Evolutionary conservation across 2,888 invertebrate genomes (phyloP).

Genomic region (Polyommatus iphigenia): DNA sequence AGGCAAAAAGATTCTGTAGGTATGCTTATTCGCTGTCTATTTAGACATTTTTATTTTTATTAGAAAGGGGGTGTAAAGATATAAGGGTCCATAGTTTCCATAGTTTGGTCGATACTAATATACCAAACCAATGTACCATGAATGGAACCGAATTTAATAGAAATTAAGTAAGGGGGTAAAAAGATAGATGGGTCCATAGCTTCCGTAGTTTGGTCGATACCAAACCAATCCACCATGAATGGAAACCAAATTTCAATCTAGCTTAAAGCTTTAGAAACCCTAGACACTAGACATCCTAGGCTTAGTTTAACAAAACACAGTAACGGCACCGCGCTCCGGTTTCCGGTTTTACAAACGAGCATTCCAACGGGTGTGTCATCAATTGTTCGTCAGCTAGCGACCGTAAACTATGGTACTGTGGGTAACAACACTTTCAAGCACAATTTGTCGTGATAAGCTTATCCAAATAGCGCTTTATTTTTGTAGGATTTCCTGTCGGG

Average conservation of each 20-base stretch:
- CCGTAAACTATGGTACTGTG: slow-evolving; percentile 37
- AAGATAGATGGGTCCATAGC: too few species aligned
- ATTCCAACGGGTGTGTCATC: slow-evolving; percentile 67
- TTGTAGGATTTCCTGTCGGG: not conserved
- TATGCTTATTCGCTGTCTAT: too few species aligned
- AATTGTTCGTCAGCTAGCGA: slow-evolving; percentile 62
- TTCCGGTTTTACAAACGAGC: slow-evolving; percentile 64
- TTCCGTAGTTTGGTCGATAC: too few species aligned
- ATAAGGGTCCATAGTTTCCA: too few species aligned
- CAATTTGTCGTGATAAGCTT: not conserved
- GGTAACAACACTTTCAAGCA: not conserved
- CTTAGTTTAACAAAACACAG: slow-evolving; percentile 40
- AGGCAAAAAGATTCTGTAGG: too few species aligned
- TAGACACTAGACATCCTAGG: not conserved
- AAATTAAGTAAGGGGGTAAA: too few species aligned
- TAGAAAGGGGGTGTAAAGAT: too few species aligned
- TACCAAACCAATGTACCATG: too few species aligned
- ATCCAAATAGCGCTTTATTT: not conserved
- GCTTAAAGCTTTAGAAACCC: not conserved
- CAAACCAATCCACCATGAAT: not conserved
- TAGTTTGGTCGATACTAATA: too few species aligned
- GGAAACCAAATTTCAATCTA: not conserved
- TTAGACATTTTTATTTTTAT: too few species aligned
- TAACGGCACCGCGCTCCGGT: slow-evolving; percentile 71
- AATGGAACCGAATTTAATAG: too few species aligned